Conservation (phyloP, 1,140 invertebrate species). For the Pseudoatta argentina region DNA sequence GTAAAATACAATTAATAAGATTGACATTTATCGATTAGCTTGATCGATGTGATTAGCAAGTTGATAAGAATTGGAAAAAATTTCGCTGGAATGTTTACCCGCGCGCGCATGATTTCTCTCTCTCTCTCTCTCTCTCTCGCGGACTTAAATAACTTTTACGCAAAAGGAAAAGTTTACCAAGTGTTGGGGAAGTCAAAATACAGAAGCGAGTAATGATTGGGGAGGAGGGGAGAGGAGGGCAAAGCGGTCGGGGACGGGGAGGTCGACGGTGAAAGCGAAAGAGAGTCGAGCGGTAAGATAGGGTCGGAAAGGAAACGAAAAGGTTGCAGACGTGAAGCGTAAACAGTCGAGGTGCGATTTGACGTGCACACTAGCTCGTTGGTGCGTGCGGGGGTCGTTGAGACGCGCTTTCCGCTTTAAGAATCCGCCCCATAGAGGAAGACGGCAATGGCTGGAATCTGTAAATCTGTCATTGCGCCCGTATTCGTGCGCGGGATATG, state of each 20-base stretch:
- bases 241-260: too few relatives aligned
- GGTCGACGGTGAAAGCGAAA: constrained; percentile 29
- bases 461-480: constrained; percentile 85
- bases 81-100: too few relatives aligned
- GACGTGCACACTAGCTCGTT: constrained; percentile 74
- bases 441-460: constrained; percentile 82
- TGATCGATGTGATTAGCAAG: too few relatives aligned
- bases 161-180: too few relatives aligned
- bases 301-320: constrained; percentile 56
- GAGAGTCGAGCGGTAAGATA: constrained; percentile 52
- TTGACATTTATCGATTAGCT: too few relatives aligned
- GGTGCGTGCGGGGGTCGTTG: constrained; percentile 20
- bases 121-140: too few relatives aligned
- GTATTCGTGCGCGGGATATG: constrained; percentile 80
- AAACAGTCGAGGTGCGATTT: constrained; percentile 85
- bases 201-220: too few relatives aligned
- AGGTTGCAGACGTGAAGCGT: constrained; percentile 78
- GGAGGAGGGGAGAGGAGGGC: too few relatives aligned
- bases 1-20: background rate
- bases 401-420: constrained; percentile 75
- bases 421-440: constrained; percentile 77
- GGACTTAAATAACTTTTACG: too few relatives aligned
- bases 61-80: too few relatives aligned
- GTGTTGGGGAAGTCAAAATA: too few relatives aligned
- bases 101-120: too few relatives aligned